phyloP scores from a whole-genome alignment of 2,888 invertebrate genomes.

The Polymixis lichenea region DNA sequence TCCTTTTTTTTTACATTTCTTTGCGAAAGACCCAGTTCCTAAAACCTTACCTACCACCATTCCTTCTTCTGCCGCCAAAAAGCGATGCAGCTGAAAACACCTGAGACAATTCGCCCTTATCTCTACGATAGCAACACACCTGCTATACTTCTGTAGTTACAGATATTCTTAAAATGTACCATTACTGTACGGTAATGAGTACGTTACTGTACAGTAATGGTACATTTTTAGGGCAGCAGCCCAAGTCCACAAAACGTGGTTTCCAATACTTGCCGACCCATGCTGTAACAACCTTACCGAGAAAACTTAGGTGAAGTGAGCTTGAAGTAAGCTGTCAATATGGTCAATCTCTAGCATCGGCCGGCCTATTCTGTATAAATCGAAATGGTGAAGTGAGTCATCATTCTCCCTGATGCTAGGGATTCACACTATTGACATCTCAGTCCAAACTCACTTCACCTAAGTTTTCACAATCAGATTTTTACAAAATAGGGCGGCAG shows the following conservation, averaged over 20 bases:
- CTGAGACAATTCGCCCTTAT: too few relatives aligned
- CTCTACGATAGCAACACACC: background rate
- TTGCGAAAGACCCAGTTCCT: background rate
- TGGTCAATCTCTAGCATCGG: background rate
- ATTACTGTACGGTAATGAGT: background rate
- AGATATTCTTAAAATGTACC: background rate
- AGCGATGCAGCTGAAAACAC: background rate
- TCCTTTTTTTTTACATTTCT: too few relatives aligned
- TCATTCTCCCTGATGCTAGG: too few relatives aligned
- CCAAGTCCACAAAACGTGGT: too few relatives aligned
- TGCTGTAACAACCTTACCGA: background rate
- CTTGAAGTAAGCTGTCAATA: background rate
- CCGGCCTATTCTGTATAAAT: too few relatives aligned
- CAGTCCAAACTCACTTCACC: background rate
- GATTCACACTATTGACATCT: too few relatives aligned
- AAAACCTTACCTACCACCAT: background rate
- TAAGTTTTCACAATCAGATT: background rate
- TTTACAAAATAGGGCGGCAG: background rate
- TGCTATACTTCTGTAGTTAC: background rate
- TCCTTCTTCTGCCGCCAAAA: background rate
- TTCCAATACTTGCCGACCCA: background rate
- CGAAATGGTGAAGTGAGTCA: too few relatives aligned
- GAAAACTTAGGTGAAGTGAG: background rate
- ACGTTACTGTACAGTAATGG: too few relatives aligned
- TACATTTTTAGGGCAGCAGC: too few relatives aligned